Percentiles rank a stretch among this genome's conserved stretches.
These are phyloP conservation scores for Homarus americanus DNA, from an alignment of 1,140 invertebrate species.

Conservation along the genomic window DNA sequence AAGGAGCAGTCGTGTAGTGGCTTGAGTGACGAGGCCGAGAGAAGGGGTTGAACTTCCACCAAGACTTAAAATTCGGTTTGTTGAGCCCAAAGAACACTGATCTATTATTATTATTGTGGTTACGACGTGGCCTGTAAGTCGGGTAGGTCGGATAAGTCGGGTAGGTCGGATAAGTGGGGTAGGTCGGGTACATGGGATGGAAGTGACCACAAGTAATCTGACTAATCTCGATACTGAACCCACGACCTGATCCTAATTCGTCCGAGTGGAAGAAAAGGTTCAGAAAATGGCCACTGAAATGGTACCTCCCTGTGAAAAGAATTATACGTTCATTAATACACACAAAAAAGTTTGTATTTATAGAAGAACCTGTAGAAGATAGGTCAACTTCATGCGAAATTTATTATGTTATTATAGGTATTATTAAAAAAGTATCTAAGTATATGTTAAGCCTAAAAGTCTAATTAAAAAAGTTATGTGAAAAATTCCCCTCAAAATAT, in stretches of 20 bases:
- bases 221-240: constrained; percentile 54
- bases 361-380: too few relatives aligned
- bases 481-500: too few relatives aligned
- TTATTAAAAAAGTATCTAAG: too few relatives aligned
- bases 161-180: constrained; percentile 30
- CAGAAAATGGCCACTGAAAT: constrained; percentile 22
- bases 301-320: constrained; percentile 36
- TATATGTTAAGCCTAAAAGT: too few relatives aligned
- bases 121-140: background rate
- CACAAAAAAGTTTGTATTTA: too few relatives aligned
- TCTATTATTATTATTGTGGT: constrained; percentile 1
- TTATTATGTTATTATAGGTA: too few relatives aligned
- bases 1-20: constrained; percentile 18
- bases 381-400: too few relatives aligned
- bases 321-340: too few relatives aligned
- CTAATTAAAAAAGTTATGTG: too few relatives aligned
- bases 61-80: constrained; percentile 21
- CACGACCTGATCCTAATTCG: constrained; percentile 36
- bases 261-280: constrained; percentile 52
- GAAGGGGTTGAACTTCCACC: constrained; percentile 32
- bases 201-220: constrained; percentile 57
- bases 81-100: background rate
- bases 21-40: background rate
- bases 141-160: constrained; percentile 23
- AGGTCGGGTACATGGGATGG: constrained; percentile 36